These are phyloP conservation scores for Pollenia labialis DNA, from an alignment of 2,888 invertebrate species.

Conservation along the genomic window DNA sequence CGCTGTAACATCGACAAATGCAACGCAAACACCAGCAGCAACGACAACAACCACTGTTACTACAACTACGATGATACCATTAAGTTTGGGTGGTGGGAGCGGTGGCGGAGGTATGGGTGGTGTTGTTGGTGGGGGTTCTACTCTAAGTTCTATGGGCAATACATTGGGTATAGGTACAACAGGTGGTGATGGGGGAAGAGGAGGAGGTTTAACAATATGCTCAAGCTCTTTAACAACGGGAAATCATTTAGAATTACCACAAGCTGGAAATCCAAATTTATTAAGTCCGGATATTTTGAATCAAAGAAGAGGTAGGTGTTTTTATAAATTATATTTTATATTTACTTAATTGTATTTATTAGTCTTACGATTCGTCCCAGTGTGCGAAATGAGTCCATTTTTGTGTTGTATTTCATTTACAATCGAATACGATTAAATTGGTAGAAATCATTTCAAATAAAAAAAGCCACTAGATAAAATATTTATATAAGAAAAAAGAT, in stretches of 20 bases:
- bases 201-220: slow-evolving; percentile 76
- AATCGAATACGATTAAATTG: no score
- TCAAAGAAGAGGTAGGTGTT: slow-evolving; percentile 86
- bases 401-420: no score
- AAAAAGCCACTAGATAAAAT: no score
- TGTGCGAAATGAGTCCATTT: no score
- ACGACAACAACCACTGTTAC: slow-evolving; percentile 81
- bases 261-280: slow-evolving; percentile 90
- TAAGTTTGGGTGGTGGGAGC: slow-evolving; percentile 70
- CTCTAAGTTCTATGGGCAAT: slow-evolving; percentile 75
- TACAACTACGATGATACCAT: slow-evolving; percentile 77
- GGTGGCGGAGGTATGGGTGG: slow-evolving; percentile 17
- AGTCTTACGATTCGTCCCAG: no score
- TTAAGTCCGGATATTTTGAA: slow-evolving; percentile 92
- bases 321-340: not conserved
- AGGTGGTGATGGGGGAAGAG: slow-evolving; percentile 73
- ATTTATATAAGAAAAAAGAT: no score
- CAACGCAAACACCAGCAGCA: slow-evolving; percentile 83
- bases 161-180: slow-evolving; percentile 72
- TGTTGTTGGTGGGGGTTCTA: slow-evolving; percentile 62
- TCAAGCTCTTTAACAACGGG: slow-evolving; percentile 85
- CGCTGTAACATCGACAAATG: slow-evolving; percentile 84
- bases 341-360: not conserved
- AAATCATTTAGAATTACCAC: slow-evolving; percentile 92
- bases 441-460: no score